Evolutionary conservation across 2,797 vertebrate species (phyloP).

Genomic region (Hyperoplus lanceolatus): DNA sequence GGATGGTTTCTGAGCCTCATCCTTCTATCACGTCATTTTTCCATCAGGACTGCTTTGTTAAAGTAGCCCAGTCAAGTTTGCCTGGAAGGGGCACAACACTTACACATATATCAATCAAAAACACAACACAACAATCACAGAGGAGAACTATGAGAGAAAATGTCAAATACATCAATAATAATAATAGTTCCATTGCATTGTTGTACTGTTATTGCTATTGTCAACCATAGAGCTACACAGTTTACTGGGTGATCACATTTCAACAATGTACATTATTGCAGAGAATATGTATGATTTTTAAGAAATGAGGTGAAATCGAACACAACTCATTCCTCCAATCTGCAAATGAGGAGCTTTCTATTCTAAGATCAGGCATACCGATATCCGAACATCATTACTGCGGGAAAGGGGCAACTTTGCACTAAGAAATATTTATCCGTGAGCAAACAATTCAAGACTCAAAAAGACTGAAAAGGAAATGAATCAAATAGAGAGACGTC

Average conservation of each 20-base stretch:
- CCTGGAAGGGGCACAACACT: not conserved
- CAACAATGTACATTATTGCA: not conserved
- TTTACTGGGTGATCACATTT: constrained; percentile 2
- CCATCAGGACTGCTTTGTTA: not conserved
- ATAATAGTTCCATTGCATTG: not conserved
- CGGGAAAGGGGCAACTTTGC: not conserved
- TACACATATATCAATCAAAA: not conserved
- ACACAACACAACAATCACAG: not conserved
- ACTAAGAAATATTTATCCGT: not conserved
- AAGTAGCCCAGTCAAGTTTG: not conserved
- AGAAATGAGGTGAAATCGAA: not conserved
- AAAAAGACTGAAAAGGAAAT: not conserved
- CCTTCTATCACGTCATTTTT: not conserved
- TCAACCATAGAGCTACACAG: not conserved
- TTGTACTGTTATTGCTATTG: not conserved
- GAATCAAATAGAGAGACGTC: constrained; percentile 1
- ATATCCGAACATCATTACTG: constrained; percentile 8
- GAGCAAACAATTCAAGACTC: constrained; percentile 11
- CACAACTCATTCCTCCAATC: not conserved
- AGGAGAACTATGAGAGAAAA: not conserved
- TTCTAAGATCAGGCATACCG: not conserved
- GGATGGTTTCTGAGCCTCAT: not conserved
- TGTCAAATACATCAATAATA: no score
- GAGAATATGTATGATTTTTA: not conserved
- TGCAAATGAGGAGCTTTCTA: not conserved